Percentiles rank a stretch among this genome's conserved stretches.
phyloP scores from a whole-genome alignment of 2,888 invertebrate genomes.

The Cataglyphis albicans region DNA sequence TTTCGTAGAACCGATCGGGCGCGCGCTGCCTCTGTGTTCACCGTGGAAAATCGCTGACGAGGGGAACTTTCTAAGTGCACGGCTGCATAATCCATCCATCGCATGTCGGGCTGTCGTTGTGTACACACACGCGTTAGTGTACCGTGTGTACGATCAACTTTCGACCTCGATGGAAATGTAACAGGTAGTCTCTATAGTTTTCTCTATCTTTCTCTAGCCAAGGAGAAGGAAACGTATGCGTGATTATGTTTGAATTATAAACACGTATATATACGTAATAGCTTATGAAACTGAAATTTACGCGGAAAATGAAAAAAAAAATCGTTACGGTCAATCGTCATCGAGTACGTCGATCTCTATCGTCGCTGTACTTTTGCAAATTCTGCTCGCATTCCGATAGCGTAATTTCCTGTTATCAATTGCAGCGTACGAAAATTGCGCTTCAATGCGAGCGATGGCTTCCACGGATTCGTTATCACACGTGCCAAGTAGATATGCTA shows the following conservation, averaged over 20 bases:
- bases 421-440: constrained; percentile 22
- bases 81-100: constrained; percentile 70
- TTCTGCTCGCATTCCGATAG: neutral
- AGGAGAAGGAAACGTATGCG: constrained; percentile 23
- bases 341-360: constrained; percentile 11
- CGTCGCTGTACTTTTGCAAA: constrained; percentile 15
- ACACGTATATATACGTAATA: constrained; percentile 28
- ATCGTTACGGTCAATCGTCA: constrained; percentile 19
- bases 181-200: constrained; percentile 62
- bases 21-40: constrained; percentile 33
- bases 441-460: neutral
- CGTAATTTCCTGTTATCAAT: constrained; percentile 29
- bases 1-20: constrained; percentile 42
- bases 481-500: constrained; percentile 41
- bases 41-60: constrained; percentile 66
- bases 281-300: constrained; percentile 28
- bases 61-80: constrained; percentile 74
- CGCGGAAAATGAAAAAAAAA: neutral
- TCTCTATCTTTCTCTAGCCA: neutral
- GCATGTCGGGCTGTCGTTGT: constrained; percentile 61
- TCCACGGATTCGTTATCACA: constrained; percentile 25
- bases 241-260: constrained; percentile 31
- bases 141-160: constrained; percentile 57
- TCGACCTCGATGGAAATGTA: constrained; percentile 68
- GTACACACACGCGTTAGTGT: constrained; percentile 26